phyloP scores from a whole-genome alignment of 2,113 vertebrate species.

The Cebus imitator region DNA sequence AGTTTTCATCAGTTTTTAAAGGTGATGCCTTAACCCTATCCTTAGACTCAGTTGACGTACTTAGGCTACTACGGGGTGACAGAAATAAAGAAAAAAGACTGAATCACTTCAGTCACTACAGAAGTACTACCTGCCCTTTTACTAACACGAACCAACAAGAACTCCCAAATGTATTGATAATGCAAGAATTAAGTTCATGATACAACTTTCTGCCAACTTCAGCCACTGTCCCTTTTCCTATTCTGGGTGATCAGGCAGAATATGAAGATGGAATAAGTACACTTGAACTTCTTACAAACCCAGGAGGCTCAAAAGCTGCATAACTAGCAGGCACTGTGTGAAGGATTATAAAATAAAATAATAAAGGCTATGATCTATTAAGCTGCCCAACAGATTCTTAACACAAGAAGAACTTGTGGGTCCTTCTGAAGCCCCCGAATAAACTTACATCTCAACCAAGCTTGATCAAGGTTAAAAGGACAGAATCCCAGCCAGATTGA shows the following conservation, averaged over 20 bases:
- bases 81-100: not conserved
- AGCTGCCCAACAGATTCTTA: not conserved
- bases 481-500: not conserved
- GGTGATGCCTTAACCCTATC: not conserved
- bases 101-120: not conserved
- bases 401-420: not conserved
- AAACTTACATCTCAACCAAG: not conserved
- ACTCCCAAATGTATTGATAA: not conserved
- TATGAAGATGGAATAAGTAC: not conserved
- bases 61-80: not conserved
- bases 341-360: not conserved
- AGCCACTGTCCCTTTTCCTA: not conserved
- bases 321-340: not conserved
- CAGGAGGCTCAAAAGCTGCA: not conserved
- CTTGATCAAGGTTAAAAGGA: not conserved
- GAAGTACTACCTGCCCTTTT: not conserved
- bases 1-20: not conserved
- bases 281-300: not conserved
- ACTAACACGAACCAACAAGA: not conserved
- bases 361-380: not conserved
- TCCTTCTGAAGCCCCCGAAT: not conserved
- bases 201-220: not conserved
- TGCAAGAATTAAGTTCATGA: constrained; percentile 16
- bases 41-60: not conserved
- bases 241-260: not conserved